A percentile compares a stretch with the other conserved stretches of the same genome.
These are phyloP conservation scores for Nanger granti DNA, from an alignment of 2,113 vertebrate species.

Conservation along the genomic window DNA sequence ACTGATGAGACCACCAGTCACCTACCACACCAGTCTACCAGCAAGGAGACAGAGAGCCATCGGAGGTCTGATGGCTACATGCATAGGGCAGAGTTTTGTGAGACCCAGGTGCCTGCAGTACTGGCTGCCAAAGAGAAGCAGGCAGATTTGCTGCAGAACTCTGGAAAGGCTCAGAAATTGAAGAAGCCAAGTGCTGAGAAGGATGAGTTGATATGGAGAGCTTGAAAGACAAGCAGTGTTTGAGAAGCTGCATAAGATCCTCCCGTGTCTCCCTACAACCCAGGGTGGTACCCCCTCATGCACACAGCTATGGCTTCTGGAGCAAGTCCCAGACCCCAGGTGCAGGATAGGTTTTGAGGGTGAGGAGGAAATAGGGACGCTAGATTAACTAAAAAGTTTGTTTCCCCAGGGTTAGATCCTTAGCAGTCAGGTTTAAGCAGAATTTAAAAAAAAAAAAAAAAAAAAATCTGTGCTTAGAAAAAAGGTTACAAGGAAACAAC, in stretches of 20 bases:
- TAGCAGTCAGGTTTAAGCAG: not conserved
- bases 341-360: not conserved
- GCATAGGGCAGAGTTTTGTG: not conserved
- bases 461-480: not conserved
- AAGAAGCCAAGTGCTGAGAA: not conserved
- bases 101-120: not conserved
- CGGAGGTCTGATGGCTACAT: not conserved
- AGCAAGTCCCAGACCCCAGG: not conserved
- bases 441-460: not conserved
- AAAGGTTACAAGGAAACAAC: not conserved
- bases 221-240: not conserved
- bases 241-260: not conserved
- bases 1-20: not conserved
- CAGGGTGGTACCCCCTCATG: fast-evolving
- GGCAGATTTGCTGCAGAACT: not conserved
- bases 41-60: not conserved
- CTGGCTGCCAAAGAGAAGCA: not conserved
- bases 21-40: not conserved
- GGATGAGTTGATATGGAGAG: not conserved
- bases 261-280: no score
- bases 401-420: not conserved
- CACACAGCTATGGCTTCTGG: not conserved
- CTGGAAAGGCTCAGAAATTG: not conserved
- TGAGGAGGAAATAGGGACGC: not conserved
- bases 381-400: not conserved